These are phyloP conservation scores for Amiota mariae DNA, from an alignment of 2,888 invertebrate species.

Conservation along the genomic window DNA sequence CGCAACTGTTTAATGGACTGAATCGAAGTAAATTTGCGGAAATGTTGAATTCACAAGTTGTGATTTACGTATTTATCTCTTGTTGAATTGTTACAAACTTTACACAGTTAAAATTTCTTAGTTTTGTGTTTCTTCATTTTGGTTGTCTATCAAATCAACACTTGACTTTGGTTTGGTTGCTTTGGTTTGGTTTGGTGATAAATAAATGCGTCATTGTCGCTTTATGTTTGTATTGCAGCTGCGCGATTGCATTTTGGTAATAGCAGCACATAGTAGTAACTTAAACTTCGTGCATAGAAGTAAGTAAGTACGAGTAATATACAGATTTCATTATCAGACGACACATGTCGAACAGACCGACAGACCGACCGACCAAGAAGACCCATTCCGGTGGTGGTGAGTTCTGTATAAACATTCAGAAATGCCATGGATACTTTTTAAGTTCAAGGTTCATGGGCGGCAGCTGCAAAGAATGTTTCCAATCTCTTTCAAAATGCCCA, in stretches of 20 bases:
- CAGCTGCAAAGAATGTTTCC: no score
- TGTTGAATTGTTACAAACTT: neutral
- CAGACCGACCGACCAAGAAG: no score
- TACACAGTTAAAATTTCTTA: neutral
- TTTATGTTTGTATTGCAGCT: slow-evolving; percentile 7
- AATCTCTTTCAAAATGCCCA: no score
- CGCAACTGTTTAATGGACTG: slow-evolving; percentile 18
- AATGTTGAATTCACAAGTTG: neutral
- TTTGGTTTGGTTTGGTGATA: neutral
- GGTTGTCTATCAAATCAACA: slow-evolving; percentile 1
- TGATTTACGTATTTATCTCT: neutral
- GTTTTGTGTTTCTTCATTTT: neutral
- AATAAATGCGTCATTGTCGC: neutral
- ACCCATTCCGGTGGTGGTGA: no score
- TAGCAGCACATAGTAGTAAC: neutral
- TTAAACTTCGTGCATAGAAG: no score
- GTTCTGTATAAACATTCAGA: no score
- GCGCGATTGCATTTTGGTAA: slow-evolving; percentile 16
- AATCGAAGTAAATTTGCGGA: slow-evolving; percentile 8
- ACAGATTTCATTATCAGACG: no score
- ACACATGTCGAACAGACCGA: no score
- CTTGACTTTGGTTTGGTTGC: neutral
- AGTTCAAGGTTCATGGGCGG: no score
- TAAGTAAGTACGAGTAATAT: no score
- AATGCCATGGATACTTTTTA: no score